Base-by-base conservation (phyloP, 1,140 invertebrate species). In the Planococcus citri region DNA sequence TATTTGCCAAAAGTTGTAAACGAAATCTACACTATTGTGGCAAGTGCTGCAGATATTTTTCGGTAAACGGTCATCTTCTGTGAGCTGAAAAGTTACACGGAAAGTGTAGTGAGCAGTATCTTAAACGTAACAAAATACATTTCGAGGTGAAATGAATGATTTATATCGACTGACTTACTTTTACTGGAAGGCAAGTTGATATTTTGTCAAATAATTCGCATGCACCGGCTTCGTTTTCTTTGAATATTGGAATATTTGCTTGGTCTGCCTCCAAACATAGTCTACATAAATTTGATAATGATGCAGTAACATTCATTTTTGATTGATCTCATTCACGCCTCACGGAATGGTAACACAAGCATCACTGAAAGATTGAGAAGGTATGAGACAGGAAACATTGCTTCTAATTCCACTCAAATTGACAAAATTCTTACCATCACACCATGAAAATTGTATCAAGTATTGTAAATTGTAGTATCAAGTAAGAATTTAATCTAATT, bases 1-100 rank as follows among this genome's bases (percentile, higher is more conserved):
- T 12, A 51, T 1, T n/a, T 69, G 33, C 68, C 68, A 69, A 51
- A 69, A 69, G 21, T 69, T 51, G 24, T 69, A 69, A 38, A 69
- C 24, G 33, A 69, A 41, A 27, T 69, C 38, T 4, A 69, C 68
- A 22, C 24, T 69, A 1, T 51, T 38, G 4, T 27, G 24, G 22
- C 68, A 69, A 1, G 33, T 17, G 12, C 4, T 3, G 37, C 68
- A 69, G 20, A 69, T 69, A 33, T 25, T 51, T 20, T 69, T 37
- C 1, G 68, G 68, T 17, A 69, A 41, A 51, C 20, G 4, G 22
- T 69, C 68, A 22, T 51, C 33, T 69, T 69, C 68, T 12, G 68
- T n/a, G 51, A 69, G 17, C 68, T 69, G 38, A 2, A 69, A 69
- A 29, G 21, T 4, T n/a, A 29, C 3, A 68, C 6, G 29, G 33